Evolutionary conservation across 1,140 invertebrate genomes (phyloP).

Genomic region (Ditylenchus dipsaci): DNA sequence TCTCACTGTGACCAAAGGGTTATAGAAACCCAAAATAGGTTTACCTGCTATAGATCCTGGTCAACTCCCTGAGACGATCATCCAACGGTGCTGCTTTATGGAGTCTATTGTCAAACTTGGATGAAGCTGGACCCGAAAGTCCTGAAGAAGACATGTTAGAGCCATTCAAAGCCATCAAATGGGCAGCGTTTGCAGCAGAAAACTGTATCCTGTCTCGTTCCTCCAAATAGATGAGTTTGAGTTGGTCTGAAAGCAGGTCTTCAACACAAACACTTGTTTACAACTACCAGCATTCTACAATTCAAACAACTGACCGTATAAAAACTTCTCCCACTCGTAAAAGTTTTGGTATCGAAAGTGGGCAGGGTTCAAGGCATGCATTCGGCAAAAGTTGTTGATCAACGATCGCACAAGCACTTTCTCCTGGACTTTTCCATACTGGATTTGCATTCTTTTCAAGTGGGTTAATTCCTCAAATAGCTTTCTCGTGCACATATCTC

Average conservation of each 20-base stretch:
- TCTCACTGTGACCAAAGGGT: no score
- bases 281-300: not conserved
- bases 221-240: slow-evolving; percentile 53
- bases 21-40: no score
- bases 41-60: slow-evolving; percentile 18
- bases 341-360: slow-evolving; percentile 67
- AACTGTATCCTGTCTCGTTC: slow-evolving; percentile 42
- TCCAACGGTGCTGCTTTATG: slow-evolving; percentile 17
- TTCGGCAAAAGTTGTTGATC: slow-evolving; percentile 74
- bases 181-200: not conserved
- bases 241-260: slow-evolving; percentile 50
- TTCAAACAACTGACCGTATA: slow-evolving; percentile 68
- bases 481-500: slow-evolving; percentile 66
- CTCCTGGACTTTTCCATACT: slow-evolving; percentile 80
- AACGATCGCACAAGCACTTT: slow-evolving; percentile 78
- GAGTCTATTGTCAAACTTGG: slow-evolving; percentile 10
- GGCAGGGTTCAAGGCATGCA: slow-evolving; percentile 69
- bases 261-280: not conserved
- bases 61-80: slow-evolving; percentile 12
- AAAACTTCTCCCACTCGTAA: slow-evolving; percentile 81
- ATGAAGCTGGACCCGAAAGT: not conserved
- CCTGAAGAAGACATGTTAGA: not conserved
- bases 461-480: slow-evolving; percentile 88
- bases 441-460: slow-evolving; percentile 82
- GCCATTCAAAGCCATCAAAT: slow-evolving; percentile 5